Evolutionary conservation across 2,797 vertebrate genomes (phyloP).

Genomic region (Scyliorhinus canicula): DNA sequence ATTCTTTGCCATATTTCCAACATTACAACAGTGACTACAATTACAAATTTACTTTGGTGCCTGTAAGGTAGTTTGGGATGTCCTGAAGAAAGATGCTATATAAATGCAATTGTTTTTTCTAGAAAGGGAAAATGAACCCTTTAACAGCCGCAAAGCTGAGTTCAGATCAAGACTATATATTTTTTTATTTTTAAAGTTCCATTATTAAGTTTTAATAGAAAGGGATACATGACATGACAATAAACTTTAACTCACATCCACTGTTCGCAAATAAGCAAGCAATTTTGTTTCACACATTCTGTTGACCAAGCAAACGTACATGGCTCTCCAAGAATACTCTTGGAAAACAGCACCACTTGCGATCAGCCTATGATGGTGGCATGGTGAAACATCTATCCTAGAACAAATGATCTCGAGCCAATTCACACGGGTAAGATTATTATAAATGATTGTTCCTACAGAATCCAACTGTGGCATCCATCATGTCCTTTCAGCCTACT

Average conservation of each 20-base stretch:
- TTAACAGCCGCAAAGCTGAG: neutral
- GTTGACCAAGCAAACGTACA: neutral
- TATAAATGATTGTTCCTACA: neutral
- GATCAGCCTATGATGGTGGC: neutral
- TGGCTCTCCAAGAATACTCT: neutral
- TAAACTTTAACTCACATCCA: neutral
- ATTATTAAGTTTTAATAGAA: neutral
- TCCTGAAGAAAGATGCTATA: neutral
- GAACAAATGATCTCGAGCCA: neutral
- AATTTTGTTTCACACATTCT: neutral
- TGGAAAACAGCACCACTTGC: neutral
- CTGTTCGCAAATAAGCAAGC: neutral
- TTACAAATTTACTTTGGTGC: neutral
- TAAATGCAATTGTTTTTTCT: neutral
- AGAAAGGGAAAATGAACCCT: neutral
- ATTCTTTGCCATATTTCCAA: neutral
- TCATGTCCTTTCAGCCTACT: neutral
- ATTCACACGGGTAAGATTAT: neutral
- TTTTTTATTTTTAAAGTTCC: neutral
- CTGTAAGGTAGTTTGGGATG: neutral
- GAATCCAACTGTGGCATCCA: neutral
- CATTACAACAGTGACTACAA: neutral
- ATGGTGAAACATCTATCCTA: neutral
- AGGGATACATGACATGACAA: neutral
- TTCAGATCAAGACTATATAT: neutral